Evolutionary conservation across 2,113 vertebrate species (phyloP).

Genomic region (Prionailurus bengalensis): DNA sequence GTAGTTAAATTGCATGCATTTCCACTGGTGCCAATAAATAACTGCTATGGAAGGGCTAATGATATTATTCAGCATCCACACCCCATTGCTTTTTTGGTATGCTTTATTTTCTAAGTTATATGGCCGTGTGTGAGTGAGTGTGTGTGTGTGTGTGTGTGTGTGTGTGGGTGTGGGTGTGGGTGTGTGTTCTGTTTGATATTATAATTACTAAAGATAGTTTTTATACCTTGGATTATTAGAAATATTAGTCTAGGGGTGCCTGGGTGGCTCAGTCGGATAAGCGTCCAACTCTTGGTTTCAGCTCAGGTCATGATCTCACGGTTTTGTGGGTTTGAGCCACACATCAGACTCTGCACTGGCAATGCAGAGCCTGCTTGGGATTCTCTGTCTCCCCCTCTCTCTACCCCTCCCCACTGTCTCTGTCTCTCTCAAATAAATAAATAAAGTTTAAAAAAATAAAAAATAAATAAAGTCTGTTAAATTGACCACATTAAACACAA

Average conservation of each 20-base stretch:
- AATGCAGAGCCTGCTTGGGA: too few species aligned
- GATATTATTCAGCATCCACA: background rate
- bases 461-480: background rate
- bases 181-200: background rate
- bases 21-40: background rate
- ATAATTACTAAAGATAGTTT: slow-evolving; percentile 35
- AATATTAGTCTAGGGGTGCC: background rate
- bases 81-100: background rate
- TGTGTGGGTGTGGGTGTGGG: too few species aligned
- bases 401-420: too few species aligned
- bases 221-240: slow-evolving; percentile 28
- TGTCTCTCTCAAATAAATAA: too few species aligned
- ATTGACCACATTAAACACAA: slow-evolving; percentile 35
- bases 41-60: background rate
- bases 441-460: background rate
- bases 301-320: too few species aligned
- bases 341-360: too few species aligned
- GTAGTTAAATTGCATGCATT: slow-evolving; percentile 1
- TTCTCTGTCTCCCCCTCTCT: too few species aligned
- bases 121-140: background rate
- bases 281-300: too few species aligned
- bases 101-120: slow-evolving; percentile 13
- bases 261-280: too few species aligned
- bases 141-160: too few species aligned
- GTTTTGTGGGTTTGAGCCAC: too few species aligned